Conservation (phyloP, 1,140 invertebrate species). For the Drosophila insularis region DNA sequence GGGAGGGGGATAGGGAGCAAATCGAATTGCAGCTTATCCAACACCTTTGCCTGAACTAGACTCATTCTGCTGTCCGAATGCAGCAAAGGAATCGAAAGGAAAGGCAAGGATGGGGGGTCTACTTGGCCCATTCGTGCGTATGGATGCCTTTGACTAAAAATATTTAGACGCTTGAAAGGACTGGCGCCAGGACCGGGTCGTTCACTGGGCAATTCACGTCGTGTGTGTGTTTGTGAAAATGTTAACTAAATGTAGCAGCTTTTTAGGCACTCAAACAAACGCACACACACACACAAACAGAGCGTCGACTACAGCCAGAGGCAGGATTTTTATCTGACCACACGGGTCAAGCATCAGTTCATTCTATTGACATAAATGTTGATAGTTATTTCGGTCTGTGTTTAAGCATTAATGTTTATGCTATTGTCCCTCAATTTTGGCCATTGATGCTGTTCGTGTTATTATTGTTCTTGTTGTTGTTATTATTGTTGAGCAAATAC, state of each 20-base stretch:
- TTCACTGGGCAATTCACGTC: constrained; percentile 19
- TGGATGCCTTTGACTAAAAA: constrained; percentile 47
- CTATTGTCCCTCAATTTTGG: constrained; percentile 51
- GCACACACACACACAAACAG: not conserved
- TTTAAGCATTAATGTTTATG: constrained; percentile 74
- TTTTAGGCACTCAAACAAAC: constrained; percentile 17
- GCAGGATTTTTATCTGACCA: constrained; percentile 62
- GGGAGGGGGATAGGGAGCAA: not conserved
- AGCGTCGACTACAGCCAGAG: constrained; percentile 4
- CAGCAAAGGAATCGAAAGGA: not conserved
- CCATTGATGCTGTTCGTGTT: constrained; percentile 17
- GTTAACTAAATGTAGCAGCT: constrained; percentile 41
- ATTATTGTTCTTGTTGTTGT: constrained; percentile 7
- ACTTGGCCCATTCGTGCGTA: constrained; percentile 40
- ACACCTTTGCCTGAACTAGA: not conserved
- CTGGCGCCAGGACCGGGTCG: constrained; percentile 6
- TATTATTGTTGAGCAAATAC: constrained; percentile 52
- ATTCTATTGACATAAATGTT: constrained; percentile 80
- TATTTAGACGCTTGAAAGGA: constrained; percentile 47
- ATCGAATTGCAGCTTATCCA: constrained; percentile 19
- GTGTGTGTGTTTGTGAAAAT: constrained; percentile 8
- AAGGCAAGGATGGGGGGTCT: not conserved
- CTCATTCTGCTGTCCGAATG: not conserved
- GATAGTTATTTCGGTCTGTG: constrained; percentile 76
- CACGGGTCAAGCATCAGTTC: constrained; percentile 75